Conservation (phyloP, 2,888 invertebrate species). For the Sinelater perroti region DNA sequence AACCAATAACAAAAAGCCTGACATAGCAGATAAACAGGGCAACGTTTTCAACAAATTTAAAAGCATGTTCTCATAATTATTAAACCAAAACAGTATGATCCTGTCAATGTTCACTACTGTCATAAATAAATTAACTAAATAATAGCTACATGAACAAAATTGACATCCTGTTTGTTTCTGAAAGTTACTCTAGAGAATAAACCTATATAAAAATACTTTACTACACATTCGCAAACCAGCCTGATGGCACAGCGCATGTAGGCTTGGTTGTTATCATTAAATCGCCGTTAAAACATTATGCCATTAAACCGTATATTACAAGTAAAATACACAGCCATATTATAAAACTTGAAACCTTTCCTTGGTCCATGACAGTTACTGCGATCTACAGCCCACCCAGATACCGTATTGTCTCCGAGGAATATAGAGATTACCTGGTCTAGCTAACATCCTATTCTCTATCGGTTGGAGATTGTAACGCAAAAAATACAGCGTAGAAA, state of each 20-base stretch:
- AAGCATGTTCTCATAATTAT: too few relatives aligned
- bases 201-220: constrained; percentile 7
- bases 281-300: constrained; percentile 1
- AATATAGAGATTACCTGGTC: not conserved
- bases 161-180: not conserved
- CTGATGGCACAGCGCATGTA: constrained; percentile 7
- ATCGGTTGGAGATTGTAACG: not conserved
- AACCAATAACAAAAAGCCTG: too few relatives aligned
- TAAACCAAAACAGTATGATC: too few relatives aligned
- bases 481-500: not conserved
- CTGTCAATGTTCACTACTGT: too few relatives aligned
- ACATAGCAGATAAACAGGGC: too few relatives aligned
- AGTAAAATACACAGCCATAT: constrained; percentile 2
- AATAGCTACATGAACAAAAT: constrained; percentile 11
- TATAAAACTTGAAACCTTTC: constrained; percentile 9
- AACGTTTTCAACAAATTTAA: too few relatives aligned
- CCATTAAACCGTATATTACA: constrained; percentile 1
- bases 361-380: constrained; percentile 1
- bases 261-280: constrained; percentile 8
- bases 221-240: constrained; percentile 6
- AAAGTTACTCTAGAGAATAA: constrained; percentile 8
- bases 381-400: constrained; percentile 5
- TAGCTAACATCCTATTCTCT: not conserved
- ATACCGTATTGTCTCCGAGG: not conserved
- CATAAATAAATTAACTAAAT: too few relatives aligned